phyloP scores from a whole-genome alignment of 2,797 vertebrate species.

The Semotilus atromaculatus region DNA sequence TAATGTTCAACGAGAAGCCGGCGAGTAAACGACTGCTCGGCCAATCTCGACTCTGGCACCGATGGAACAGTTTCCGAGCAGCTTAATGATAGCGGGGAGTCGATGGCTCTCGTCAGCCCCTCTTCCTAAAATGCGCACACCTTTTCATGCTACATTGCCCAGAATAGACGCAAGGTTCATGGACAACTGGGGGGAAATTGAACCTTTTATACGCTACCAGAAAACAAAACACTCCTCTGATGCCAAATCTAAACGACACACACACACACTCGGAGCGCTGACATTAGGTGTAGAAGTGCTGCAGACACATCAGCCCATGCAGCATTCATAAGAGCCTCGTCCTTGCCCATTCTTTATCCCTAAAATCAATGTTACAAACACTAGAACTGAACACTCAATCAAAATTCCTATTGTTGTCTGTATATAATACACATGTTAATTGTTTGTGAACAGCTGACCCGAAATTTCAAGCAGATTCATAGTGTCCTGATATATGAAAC shows the following conservation, averaged over 20 bases:
- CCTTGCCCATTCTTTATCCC: slow-evolving; percentile 11
- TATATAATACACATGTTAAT: not conserved
- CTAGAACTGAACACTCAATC: not conserved
- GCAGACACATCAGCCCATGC: slow-evolving; percentile 8
- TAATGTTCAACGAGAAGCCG: slow-evolving; percentile 82
- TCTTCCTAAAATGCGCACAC: slow-evolving; percentile 69
- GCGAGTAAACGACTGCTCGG: slow-evolving; percentile 67
- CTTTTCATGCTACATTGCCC: slow-evolving; percentile 83
- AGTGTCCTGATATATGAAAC: not conserved
- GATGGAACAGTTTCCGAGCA: slow-evolving; percentile 75
- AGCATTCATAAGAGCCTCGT: not conserved
- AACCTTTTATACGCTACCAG: slow-evolving; percentile 50
- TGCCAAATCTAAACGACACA: slow-evolving; percentile 38
- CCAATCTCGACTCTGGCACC: slow-evolving; percentile 62
- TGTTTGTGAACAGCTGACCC: not conserved
- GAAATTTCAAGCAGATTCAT: not conserved
- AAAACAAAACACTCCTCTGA: slow-evolving; percentile 57
- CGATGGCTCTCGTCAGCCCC: slow-evolving; percentile 66
- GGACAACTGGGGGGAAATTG: slow-evolving; percentile 68
- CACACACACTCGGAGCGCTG: slow-evolving; percentile 17
- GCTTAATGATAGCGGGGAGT: slow-evolving; percentile 82
- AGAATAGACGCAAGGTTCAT: slow-evolving; percentile 78
- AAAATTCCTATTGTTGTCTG: not conserved
- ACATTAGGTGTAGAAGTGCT: slow-evolving; percentile 34
- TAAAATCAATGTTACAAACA: slow-evolving; percentile 19